Base-by-base conservation (phyloP, 2,797 vertebrate species). In the Intellagama lesueurii region DNA sequence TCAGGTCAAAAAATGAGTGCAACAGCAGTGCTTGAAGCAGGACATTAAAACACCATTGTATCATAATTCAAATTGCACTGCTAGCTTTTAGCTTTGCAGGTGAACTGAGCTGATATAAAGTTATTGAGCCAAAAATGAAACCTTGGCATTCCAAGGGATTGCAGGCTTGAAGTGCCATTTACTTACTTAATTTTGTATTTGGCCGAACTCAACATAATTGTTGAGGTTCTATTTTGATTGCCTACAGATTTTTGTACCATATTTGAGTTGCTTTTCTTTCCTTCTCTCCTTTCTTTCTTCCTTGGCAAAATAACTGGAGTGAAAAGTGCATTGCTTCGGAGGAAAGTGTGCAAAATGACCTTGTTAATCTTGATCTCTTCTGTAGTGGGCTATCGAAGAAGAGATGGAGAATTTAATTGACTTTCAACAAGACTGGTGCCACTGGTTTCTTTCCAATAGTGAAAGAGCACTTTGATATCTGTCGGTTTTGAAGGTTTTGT, bases 311-410 rank as follows among this genome's bases (percentile, higher is more conserved):
- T 1, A 85, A 80, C 30, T 30, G 5, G 22, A 70, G 12, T 52
- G 40, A 89, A 85, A 87, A 84, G 44, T 69, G 17, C 26, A 66
- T n/a, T 87, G n/a, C 49, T n/a, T 19, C 66, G n/a, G 40, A 72
- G 30, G 66, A 64, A 73, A 44, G 85, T 30, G 66, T 22, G 14
- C 68, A 60, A 78, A 84, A 73, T 85, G 68, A 89, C 77, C 52
- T 64, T 87, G 64, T 82, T 88, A 77, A 77, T 52, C 77, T 60
- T 87, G 73, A 78, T 75, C 68, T 87, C 56, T 87, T 82, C 30
- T 47, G 28, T 84, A 84, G 22, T 72, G 73, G 14, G 6, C 2
- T 73, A 28, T 87, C 14, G 52, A 80, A 16, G 81, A 52, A 22
- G 40, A 26, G 2, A 2, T 28, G 47, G 68, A 49, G 73, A 83